A percentile compares a stretch with the other conserved stretches of the same genome.
Evolutionary conservation across 2,113 vertebrate species (phyloP).

Genomic region (Erythrolamprus reginae): DNA sequence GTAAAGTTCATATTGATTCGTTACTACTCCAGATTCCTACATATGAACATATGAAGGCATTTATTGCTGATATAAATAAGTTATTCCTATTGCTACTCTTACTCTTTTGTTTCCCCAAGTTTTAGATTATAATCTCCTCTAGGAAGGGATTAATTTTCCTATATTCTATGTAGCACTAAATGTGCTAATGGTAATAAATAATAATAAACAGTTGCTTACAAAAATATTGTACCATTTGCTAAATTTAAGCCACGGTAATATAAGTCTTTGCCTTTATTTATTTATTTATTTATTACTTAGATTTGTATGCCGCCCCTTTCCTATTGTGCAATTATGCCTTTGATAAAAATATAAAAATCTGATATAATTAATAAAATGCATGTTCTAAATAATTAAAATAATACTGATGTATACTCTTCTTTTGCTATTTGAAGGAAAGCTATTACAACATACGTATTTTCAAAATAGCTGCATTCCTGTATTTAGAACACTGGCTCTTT

Average conservation of each 20-base stretch:
- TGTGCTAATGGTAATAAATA: background rate
- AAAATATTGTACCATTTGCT: background rate
- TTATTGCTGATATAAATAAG: background rate
- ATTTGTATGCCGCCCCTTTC: too few relatives aligned
- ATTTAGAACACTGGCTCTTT: background rate
- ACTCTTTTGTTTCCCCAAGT: background rate
- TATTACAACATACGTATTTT: background rate
- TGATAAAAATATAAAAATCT: background rate
- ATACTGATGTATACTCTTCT: background rate
- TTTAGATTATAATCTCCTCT: background rate
- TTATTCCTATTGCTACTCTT: background rate
- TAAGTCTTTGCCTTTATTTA: too few relatives aligned
- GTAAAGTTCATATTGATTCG: background rate
- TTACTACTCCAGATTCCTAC: background rate
- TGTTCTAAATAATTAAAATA: background rate
- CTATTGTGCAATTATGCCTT: background rate
- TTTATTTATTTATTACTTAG: too few relatives aligned
- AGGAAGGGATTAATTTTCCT: background rate
- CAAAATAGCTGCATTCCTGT: background rate
- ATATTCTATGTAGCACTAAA: background rate
- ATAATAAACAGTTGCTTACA: background rate
- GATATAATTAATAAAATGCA: background rate
- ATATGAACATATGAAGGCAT: background rate
- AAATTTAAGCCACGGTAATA: background rate
- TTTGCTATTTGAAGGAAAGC: background rate